Percentiles rank a stretch among this genome's conserved stretches.
Evolutionary conservation across 2,888 invertebrate species (phyloP).

Genomic region (Meta bourneti): DNA sequence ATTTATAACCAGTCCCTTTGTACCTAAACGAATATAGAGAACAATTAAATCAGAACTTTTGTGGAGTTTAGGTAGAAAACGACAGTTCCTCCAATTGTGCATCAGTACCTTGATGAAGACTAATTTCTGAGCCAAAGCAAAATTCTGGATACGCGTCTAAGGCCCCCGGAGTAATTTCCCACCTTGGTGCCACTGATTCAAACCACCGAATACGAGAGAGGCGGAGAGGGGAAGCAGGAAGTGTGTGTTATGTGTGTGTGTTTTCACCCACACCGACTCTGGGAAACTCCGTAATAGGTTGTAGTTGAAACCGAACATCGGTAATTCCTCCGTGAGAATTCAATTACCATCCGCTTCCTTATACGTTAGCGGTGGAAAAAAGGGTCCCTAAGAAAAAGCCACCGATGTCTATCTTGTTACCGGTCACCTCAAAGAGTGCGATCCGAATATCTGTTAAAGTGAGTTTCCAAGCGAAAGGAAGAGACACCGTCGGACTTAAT

Average conservation of each 20-base stretch:
- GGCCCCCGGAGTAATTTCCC: too few relatives aligned
- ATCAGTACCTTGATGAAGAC: too few relatives aligned
- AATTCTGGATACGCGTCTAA: too few relatives aligned
- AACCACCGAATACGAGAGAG: too few relatives aligned
- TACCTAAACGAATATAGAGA: too few relatives aligned
- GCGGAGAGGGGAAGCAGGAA: neutral
- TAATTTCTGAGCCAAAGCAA: too few relatives aligned
- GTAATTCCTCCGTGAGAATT: neutral
- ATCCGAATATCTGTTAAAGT: conserved; percentile 59
- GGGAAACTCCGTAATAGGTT: neutral
- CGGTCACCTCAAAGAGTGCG: conserved; percentile 28
- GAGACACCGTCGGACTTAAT: conserved; percentile 51
- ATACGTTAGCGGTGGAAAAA: neutral
- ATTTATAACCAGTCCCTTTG: too few relatives aligned
- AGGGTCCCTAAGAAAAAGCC: neutral
- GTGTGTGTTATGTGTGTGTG: neutral
- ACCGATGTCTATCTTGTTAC: conserved; percentile 54
- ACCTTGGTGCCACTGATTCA: too few relatives aligned
- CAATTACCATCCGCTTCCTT: neutral
- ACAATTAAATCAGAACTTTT: too few relatives aligned
- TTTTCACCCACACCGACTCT: too few relatives aligned
- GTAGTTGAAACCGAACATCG: neutral
- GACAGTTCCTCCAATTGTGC: too few relatives aligned
- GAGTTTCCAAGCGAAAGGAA: conserved; percentile 33
- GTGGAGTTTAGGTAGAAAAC: too few relatives aligned